phyloP scores from a whole-genome alignment of 2,888 invertebrate genomes.

The Sminthurinus aureus region DNA sequence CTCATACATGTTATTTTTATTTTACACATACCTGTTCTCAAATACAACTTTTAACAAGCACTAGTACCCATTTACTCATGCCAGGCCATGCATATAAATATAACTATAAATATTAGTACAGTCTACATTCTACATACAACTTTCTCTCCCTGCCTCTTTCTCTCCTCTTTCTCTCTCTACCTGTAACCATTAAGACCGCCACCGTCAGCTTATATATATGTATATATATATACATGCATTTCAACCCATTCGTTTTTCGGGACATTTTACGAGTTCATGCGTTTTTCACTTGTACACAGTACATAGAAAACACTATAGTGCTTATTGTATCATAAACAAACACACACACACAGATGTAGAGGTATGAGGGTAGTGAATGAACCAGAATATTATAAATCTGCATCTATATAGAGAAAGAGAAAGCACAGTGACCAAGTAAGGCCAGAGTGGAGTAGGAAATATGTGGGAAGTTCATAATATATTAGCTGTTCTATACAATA shows the following conservation, averaged over 20 bases:
- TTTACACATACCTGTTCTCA: too few species aligned
- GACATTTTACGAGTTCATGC: constrained; percentile 27
- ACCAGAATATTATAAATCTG: background rate
- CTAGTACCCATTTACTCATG: background rate
- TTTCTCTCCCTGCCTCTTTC: too few species aligned
- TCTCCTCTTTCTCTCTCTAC: constrained; percentile 9
- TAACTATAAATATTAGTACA: background rate
- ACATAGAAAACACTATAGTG: background rate
- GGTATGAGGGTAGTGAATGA: background rate
- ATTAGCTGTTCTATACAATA: too few species aligned
- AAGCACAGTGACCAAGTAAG: background rate
- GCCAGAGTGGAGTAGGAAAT: constrained; percentile 13
- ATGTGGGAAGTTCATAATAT: constrained; percentile 38
- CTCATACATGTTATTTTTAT: too few species aligned
- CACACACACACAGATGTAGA: background rate
- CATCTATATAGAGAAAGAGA: background rate
- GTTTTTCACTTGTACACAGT: constrained; percentile 20
- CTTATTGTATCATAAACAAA: background rate
- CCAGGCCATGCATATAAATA: background rate
- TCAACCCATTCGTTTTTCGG: background rate
- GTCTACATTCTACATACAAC: too few species aligned
- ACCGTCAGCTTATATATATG: background rate
- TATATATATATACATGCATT: too few species aligned
- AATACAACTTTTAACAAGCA: too few species aligned
- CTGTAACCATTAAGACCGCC: constrained; percentile 31